Evolutionary conservation across 2,797 vertebrate species (phyloP).

Genomic region (Thamnophis elegans): DNA sequence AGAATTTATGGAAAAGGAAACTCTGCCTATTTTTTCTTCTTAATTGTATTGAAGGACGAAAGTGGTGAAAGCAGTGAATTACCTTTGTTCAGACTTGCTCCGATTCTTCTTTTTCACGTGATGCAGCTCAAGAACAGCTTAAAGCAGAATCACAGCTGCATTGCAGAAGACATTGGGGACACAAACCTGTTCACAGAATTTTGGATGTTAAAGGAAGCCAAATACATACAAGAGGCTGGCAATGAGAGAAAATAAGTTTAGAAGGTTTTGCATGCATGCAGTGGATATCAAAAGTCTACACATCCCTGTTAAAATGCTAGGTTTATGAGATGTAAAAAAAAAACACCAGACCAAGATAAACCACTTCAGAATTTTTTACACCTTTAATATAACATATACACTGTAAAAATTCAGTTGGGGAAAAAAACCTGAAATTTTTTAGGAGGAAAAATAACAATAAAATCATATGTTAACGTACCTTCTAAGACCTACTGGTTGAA

Average conservation of each 20-base stretch:
- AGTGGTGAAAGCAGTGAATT: background rate
- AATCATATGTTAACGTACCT: background rate
- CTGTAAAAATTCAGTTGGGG: background rate
- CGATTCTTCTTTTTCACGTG: background rate
- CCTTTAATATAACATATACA: background rate
- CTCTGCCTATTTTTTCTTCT: background rate
- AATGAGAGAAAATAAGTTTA: background rate
- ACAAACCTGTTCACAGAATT: background rate
- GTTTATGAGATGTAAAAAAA: background rate
- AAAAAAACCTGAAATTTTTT: background rate
- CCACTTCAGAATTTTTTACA: background rate
- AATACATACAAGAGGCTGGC: background rate
- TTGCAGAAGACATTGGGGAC: background rate
- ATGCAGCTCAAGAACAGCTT: background rate
- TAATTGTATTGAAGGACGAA: background rate
- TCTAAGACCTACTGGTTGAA: background rate
- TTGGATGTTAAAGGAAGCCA: background rate
- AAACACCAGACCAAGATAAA: background rate
- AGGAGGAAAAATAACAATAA: background rate
- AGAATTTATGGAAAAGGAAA: background rate
- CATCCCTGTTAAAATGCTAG: background rate
- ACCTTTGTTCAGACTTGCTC: background rate
- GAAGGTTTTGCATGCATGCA: background rate
- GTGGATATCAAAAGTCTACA: background rate
- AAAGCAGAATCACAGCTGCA: background rate